Conservation (phyloP, 1,140 invertebrate genomes). For the Ceratosolen solmsi region DNA sequence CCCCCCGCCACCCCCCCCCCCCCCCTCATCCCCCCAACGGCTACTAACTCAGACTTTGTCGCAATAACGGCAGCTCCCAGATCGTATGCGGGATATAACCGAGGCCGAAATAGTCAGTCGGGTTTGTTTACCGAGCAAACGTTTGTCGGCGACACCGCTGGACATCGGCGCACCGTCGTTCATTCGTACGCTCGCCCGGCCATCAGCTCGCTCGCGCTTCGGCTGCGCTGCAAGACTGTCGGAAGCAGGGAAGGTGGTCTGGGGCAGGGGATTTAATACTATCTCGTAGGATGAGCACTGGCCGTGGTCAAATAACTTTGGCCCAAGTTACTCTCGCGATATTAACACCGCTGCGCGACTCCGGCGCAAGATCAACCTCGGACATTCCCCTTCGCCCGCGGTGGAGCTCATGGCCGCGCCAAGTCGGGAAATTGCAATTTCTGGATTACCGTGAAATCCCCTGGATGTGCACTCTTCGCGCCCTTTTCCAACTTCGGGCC, state of each 20-base stretch:
- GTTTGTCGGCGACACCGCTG: constrained; percentile 74
- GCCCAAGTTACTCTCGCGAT: constrained; percentile 68
- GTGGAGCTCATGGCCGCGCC: constrained; percentile 52
- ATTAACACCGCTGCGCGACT: constrained; percentile 62
- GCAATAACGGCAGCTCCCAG: too few species aligned
- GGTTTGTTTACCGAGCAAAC: constrained; percentile 74
- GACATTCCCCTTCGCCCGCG: neutral
- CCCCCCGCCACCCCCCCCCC: too few species aligned
- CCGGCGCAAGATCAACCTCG: neutral
- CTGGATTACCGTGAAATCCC: constrained; percentile 45
- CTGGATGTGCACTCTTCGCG: neutral
- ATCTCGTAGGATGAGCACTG: constrained; percentile 71
- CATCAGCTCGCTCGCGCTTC: constrained; percentile 20
- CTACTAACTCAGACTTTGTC: constrained; percentile 32
- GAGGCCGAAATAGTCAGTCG: constrained; percentile 61
- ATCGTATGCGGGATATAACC: constrained; percentile 39
- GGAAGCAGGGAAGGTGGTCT: constrained; percentile 60
- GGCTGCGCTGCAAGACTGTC: constrained; percentile 69
- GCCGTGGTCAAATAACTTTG: constrained; percentile 73
- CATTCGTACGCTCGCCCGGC: neutral
- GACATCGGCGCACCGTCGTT: constrained; percentile 67
- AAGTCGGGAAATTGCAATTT: constrained; percentile 56
- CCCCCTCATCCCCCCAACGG: neutral
- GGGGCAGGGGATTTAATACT: constrained; percentile 68
- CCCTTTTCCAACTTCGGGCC: neutral